Percentiles rank a stretch among this genome's conserved stretches.
Evolutionary conservation across 37 sponge, comb jelly and placozoan species (phyloP).

Genomic region (Aphrocallistes beatrix): DNA sequence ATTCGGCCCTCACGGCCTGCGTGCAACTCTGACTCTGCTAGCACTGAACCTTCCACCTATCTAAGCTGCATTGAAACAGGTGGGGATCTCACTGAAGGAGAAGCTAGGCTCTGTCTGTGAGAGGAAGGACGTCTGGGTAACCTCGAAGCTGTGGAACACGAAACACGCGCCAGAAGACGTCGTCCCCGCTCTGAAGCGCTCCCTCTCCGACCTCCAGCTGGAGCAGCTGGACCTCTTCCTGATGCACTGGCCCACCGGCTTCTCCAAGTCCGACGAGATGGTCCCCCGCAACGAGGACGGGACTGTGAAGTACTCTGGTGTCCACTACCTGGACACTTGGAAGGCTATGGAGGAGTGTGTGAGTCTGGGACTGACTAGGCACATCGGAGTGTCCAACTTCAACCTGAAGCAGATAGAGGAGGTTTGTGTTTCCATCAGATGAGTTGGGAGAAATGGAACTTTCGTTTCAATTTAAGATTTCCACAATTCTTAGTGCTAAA

Average conservation of each 20-base stretch:
- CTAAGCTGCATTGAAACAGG: background rate
- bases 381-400: slow-evolving; percentile 93
- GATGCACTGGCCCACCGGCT: slow-evolving; percentile 80
- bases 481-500: too few relatives aligned
- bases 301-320: slow-evolving; percentile 33
- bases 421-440: too few relatives aligned
- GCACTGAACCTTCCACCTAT: too few relatives aligned
- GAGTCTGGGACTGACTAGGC: slow-evolving; percentile 55
- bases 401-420: slow-evolving; percentile 73
- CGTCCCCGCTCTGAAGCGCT: slow-evolving; percentile 44
- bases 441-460: too few relatives aligned
- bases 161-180: slow-evolving; percentile 63
- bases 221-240: slow-evolving; percentile 93
- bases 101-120: slow-evolving; percentile 22
- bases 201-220: slow-evolving; percentile 58
- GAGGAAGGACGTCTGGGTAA: slow-evolving; percentile 73
- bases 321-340: slow-evolving; percentile 62
- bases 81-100: slow-evolving; percentile 61
- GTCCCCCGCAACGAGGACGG: slow-evolving; percentile 71
- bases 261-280: slow-evolving; percentile 32
- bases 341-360: slow-evolving; percentile 77
- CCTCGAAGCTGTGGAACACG: slow-evolving; percentile 92
- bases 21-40: too few relatives aligned
- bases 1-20: too few relatives aligned
- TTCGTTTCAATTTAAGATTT: too few relatives aligned